These are phyloP conservation scores for Rhyacophila evoluta DNA, from an alignment of 2,888 invertebrate genomes.

Conservation along the genomic window DNA sequence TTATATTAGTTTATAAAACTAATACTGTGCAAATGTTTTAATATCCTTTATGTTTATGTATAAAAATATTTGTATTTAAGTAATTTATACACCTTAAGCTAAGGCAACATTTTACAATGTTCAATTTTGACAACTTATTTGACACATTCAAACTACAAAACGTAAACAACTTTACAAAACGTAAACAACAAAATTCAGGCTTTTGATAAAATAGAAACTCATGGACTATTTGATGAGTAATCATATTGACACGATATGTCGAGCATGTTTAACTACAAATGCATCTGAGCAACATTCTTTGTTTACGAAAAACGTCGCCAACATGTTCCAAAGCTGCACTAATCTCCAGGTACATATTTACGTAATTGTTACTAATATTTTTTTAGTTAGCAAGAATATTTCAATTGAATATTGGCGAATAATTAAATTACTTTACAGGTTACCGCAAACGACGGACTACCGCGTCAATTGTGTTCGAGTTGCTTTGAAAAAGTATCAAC, in stretches of 20 bases:
- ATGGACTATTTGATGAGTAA: neutral
- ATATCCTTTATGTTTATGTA: too few species aligned
- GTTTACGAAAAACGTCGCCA: neutral
- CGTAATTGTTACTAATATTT: too few species aligned
- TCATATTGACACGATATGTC: neutral
- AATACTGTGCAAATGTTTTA: too few species aligned
- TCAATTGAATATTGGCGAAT: too few species aligned
- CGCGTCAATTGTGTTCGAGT: neutral
- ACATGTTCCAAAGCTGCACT: neutral
- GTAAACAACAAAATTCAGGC: neutral
- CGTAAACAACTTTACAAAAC: neutral
- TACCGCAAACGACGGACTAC: neutral
- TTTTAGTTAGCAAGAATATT: too few species aligned
- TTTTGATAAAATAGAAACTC: neutral
- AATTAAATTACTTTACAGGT: too few species aligned
- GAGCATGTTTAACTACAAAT: neutral
- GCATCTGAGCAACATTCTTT: neutral
- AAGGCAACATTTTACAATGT: too few species aligned
- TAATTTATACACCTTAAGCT: too few species aligned
- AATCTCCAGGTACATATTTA: neutral
- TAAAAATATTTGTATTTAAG: too few species aligned
- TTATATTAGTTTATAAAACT: too few species aligned
- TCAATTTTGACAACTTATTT: too few species aligned
- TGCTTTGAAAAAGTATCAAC: neutral
- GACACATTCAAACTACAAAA: neutral